phyloP scores from a whole-genome alignment of 2,113 vertebrate species.

The Piprites chloris region DNA sequence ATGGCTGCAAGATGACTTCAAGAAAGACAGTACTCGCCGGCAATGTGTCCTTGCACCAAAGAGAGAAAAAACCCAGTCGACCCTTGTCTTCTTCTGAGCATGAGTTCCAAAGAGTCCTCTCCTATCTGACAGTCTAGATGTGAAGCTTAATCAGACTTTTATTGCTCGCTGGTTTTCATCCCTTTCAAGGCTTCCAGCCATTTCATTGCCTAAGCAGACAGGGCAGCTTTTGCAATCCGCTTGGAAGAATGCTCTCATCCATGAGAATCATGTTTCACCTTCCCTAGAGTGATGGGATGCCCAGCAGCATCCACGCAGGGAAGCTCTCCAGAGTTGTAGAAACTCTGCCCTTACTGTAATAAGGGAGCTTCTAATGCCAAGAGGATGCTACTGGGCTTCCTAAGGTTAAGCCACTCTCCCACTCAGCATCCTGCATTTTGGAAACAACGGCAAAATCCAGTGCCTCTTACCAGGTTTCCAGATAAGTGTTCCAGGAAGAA shows the following conservation, averaged over 20 bases:
- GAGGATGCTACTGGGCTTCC: constrained; percentile 32
- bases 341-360: not conserved
- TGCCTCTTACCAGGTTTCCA: constrained; percentile 1
- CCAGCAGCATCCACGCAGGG: not conserved
- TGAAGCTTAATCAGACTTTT: not conserved
- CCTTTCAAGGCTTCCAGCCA: not conserved
- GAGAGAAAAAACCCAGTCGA: not conserved
- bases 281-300: not conserved
- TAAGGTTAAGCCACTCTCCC: not conserved
- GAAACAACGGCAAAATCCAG: not conserved
- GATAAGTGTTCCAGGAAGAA: constrained; percentile 45
- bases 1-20: not conserved
- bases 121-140: not conserved
- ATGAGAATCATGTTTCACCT: not conserved
- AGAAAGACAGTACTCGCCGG: not conserved
- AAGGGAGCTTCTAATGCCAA: not conserved
- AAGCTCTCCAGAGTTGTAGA: not conserved
- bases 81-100: not conserved
- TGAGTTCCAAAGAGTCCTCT: not conserved
- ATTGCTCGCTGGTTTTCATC: not conserved
- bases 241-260: constrained; percentile 23
- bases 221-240: not conserved
- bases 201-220: not conserved
- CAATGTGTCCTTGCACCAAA: not conserved
- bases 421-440: constrained; percentile 11